These are phyloP conservation scores for Micrasema minimum DNA, from an alignment of 1,140 invertebrate species.

Conservation along the genomic window DNA sequence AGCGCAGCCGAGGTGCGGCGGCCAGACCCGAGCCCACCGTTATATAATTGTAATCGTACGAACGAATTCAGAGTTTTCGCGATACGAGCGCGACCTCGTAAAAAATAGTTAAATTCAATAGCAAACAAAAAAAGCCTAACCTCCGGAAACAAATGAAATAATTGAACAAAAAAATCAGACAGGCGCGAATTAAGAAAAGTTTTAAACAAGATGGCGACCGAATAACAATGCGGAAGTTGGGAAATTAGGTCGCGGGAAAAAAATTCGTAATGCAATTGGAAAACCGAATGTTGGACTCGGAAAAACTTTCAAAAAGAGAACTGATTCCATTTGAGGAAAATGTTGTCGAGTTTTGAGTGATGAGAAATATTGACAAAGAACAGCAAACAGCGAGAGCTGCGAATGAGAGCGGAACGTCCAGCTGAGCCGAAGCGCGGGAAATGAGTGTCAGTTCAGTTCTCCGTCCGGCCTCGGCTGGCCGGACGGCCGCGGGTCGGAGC, in stretches of 20 bases:
- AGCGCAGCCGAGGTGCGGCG: constrained; percentile 9
- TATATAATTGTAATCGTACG: constrained; percentile 8
- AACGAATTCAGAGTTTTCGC: constrained; percentile 8
- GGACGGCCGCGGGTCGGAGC: not conserved
- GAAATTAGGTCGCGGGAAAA: constrained; percentile 31
- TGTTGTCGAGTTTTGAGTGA: not conserved
- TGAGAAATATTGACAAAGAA: constrained; percentile 2
- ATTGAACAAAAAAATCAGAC: constrained; percentile 3
- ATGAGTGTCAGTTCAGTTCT: not conserved
- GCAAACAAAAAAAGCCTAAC: not conserved
- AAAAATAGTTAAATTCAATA: not conserved
- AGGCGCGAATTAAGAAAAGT: constrained; percentile 11
- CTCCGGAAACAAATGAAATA: not conserved
- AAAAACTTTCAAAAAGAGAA: not conserved
- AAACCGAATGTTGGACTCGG: not conserved
- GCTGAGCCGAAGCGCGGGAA: constrained; percentile 20
- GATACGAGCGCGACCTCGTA: not conserved
- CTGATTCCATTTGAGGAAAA: not conserved
- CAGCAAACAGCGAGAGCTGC: not conserved
- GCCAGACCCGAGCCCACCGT: constrained; percentile 9
- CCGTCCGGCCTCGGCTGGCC: not conserved
- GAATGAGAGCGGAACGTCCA: not conserved
- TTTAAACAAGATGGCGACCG: constrained; percentile 32
- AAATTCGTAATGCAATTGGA: not conserved
- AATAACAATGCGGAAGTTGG: constrained; percentile 35